These are phyloP conservation scores for Meriones psammophilus DNA, from an alignment of 2,797 vertebrate species.

Conservation along the genomic window DNA sequence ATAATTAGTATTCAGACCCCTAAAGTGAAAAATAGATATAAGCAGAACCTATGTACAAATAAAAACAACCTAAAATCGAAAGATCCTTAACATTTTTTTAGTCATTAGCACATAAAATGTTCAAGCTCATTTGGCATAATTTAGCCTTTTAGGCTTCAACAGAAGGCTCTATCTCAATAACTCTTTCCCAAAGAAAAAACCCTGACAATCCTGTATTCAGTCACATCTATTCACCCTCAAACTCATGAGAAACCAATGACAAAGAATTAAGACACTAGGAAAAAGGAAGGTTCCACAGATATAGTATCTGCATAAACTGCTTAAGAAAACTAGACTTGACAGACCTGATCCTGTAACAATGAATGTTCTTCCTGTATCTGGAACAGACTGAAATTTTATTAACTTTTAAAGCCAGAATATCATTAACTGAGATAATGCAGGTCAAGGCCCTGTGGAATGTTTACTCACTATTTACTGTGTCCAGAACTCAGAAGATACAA, in stretches of 20 bases:
- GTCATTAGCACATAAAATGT: background rate
- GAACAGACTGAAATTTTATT: slow-evolving; percentile 32
- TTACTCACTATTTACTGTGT: background rate
- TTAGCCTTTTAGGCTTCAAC: slow-evolving; percentile 25
- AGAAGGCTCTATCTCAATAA: background rate
- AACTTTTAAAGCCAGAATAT: slow-evolving; percentile 50
- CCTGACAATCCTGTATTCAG: background rate
- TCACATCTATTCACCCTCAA: slow-evolving; percentile 49
- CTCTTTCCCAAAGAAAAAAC: slow-evolving; percentile 37
- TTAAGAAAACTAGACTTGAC: slow-evolving; percentile 35
- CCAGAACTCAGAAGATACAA: background rate
- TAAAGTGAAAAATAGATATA: background rate
- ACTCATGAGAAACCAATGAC: slow-evolving; percentile 33
- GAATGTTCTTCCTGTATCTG: slow-evolving; percentile 21
- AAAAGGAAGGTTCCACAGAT: slow-evolving; percentile 32
- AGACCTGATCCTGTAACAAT: slow-evolving; percentile 10
- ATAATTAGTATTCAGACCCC: background rate
- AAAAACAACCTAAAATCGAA: slow-evolving; percentile 21
- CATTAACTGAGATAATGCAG: slow-evolving; percentile 24
- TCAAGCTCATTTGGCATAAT: background rate
- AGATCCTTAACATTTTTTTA: slow-evolving; percentile 11
- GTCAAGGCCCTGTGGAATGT: background rate
- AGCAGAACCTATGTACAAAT: background rate
- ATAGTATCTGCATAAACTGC: slow-evolving; percentile 22
- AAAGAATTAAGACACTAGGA: background rate